Base-by-base conservation (phyloP, 2,113 vertebrate species). In the Corythaeola cristata region DNA sequence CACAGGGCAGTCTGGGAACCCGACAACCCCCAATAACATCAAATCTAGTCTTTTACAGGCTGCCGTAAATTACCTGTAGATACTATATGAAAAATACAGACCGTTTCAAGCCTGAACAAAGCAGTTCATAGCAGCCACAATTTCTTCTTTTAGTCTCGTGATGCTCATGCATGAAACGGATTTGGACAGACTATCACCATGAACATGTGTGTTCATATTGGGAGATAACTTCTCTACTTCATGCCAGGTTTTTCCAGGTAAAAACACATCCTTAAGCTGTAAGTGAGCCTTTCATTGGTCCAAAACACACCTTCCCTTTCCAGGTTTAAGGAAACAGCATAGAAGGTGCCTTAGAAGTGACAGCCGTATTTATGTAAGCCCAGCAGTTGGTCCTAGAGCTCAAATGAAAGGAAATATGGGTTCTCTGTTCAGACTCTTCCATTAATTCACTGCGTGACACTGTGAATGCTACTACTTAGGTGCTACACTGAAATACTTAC, bases 71-170 rank as follows among this genome's bases (percentile, higher is more conserved):
- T 50, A 85, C 37, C 47, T 49, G 13, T 23, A 87, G 60, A 80
- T 4, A 68, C 22, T 44, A 49, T 66, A 50, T 52, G 26, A 55
- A 69, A 92, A 90, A 66, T 41, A 35, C 35, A 58, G 62, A n/a
- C 71, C 23, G 18, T 13, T 90, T 73, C 75, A 88, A 86, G 41
- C 15, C 82, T 63, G 45, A 83, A 77, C n/a, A 78, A 90, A 96
- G 68, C 55, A 33, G 20, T 41, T 74, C 30, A 59, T 7, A 63
- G 60, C 17, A 71, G 26, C 55, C 69, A 63, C 33, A 72, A 32
- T 52, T 90, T 17, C 53, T 88, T 66, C 67, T 53, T 89, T 92
- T 21, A 55, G 28, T 53, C 37, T 81, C 24, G 66, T 59, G 44
- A 91, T 45, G 35, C n/a, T 95, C 49, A 33, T 8, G 21, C 41